phyloP scores from a whole-genome alignment of 2,888 invertebrate species.

The Rhagonycha fulva region DNA sequence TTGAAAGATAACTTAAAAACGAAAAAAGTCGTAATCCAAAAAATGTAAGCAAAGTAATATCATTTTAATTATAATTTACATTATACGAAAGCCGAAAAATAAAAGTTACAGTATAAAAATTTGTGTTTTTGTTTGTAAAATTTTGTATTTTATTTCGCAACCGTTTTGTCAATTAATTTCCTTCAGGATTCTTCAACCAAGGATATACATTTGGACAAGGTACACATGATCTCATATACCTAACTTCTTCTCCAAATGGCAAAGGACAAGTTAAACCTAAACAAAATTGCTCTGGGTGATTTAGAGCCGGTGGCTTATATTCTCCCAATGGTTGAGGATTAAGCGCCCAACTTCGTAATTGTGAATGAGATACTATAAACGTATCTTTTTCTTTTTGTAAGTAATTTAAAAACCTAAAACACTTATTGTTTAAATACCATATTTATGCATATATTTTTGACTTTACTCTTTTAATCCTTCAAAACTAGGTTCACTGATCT shows the following conservation, averaged over 20 bases:
- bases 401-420: slow-evolving; percentile 49
- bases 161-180: slow-evolving; percentile 26
- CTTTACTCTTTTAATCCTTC: slow-evolving; percentile 4
- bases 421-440: not conserved
- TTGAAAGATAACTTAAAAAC: not conserved
- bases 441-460: not conserved
- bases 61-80: too few species aligned
- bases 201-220: slow-evolving; percentile 55
- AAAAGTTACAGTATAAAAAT: not conserved
- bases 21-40: not conserved
- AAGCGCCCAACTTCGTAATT: slow-evolving; percentile 54
- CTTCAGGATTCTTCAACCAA: slow-evolving; percentile 55
- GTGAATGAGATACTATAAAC: slow-evolving; percentile 52
- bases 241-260: slow-evolving; percentile 30
- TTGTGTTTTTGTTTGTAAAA: not conserved
- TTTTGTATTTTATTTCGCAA: not conserved
- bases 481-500: not conserved
- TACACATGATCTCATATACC: slow-evolving; percentile 53
- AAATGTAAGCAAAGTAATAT: too few species aligned
- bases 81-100: not conserved
- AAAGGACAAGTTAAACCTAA: slow-evolving; percentile 37
- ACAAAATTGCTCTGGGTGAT: slow-evolving; percentile 34
- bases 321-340: slow-evolving; percentile 48
- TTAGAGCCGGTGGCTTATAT: slow-evolving; percentile 30
- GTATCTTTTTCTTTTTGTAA: slow-evolving; percentile 46